phyloP scores from a whole-genome alignment of 2,888 invertebrate species.

The Leptinotarsa tumamoca region DNA sequence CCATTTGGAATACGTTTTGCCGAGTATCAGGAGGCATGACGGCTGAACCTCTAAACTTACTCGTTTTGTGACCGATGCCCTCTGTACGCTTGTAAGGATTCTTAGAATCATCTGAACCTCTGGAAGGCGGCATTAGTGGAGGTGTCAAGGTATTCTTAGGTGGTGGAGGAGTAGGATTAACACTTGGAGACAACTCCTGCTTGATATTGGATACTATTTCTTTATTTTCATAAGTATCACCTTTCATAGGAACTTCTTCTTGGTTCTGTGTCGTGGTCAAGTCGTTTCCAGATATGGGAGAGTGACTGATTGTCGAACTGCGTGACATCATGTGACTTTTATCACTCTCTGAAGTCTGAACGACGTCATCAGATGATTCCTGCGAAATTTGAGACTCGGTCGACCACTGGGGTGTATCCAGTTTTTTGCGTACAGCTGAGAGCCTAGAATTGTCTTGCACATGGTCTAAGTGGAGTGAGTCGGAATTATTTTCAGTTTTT shows the following conservation, averaged over 20 bases:
- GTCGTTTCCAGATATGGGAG: constrained; percentile 55
- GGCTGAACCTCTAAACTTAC: constrained; percentile 55
- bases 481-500: constrained; percentile 53
- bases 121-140: constrained; percentile 47
- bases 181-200: constrained; percentile 43
- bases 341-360: constrained; percentile 73
- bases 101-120: constrained; percentile 49
- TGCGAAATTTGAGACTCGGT: constrained; percentile 76
- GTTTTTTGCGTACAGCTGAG: constrained; percentile 55
- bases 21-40: constrained; percentile 48
- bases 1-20: constrained; percentile 57
- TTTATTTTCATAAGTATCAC: constrained; percentile 55
- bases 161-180: constrained; percentile 62
- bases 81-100: constrained; percentile 60
- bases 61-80: constrained; percentile 67
- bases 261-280: constrained; percentile 26
- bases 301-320: constrained; percentile 65
- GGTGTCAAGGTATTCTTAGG: constrained; percentile 49
- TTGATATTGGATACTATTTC: constrained; percentile 54
- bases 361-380: constrained; percentile 74
- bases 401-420: constrained; percentile 74
- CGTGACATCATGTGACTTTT: constrained; percentile 73
- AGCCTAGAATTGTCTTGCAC: constrained; percentile 38
- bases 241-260: constrained; percentile 38
- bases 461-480: constrained; percentile 27